These are phyloP conservation scores for Sphaeridia pumilis DNA, from an alignment of 2,888 invertebrate species.

Conservation along the genomic window DNA sequence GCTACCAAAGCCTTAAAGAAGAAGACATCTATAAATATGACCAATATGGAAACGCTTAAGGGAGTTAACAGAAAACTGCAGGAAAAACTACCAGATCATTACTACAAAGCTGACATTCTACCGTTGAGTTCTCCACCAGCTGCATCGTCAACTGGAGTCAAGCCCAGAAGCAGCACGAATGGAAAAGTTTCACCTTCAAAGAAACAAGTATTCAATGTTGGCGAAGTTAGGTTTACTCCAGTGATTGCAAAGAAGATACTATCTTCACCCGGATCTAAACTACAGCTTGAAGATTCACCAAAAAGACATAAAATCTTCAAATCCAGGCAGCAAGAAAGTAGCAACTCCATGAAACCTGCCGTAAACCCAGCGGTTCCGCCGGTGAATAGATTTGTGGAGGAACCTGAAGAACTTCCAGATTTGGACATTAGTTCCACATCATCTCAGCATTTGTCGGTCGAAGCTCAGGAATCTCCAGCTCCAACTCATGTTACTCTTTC, in stretches of 20 bases:
- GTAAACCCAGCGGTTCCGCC: too few species aligned
- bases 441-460: too few species aligned
- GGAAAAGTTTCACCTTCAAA: conserved; percentile 4
- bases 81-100: conserved; percentile 5
- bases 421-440: too few species aligned
- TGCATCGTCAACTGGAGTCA: background rate
- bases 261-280: conserved; percentile 8
- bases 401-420: background rate
- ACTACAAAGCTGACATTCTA: conserved; percentile 4
- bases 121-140: background rate
- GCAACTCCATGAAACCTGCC: too few species aligned
- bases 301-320: conserved; percentile 36
- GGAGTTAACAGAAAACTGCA: conserved; percentile 4
- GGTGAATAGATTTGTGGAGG: background rate
- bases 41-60: conserved; percentile 5
- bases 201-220: conserved; percentile 22
- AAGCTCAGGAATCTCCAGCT: too few species aligned
- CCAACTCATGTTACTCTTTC: too few species aligned
- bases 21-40: too few species aligned
- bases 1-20: too few species aligned
- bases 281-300: conserved; percentile 11
- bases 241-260: conserved; percentile 14
- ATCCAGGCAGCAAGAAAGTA: conserved; percentile 14
- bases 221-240: conserved; percentile 21
- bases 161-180: background rate